phyloP scores from a whole-genome alignment of 2,797 vertebrate genomes.

The Mormyrus hasselquistii region DNA sequence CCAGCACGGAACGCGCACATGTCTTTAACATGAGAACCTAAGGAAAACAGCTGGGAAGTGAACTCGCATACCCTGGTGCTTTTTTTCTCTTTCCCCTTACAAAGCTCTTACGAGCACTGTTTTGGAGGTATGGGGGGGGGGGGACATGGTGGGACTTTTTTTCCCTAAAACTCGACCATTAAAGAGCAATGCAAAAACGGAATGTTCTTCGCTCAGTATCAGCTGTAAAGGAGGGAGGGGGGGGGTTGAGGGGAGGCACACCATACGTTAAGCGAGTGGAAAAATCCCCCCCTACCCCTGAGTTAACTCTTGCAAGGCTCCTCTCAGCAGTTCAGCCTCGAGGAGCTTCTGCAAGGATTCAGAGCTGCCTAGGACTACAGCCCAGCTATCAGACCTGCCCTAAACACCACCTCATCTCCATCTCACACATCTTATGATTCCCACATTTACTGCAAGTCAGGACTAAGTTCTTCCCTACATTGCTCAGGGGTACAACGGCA shows the following conservation, averaged over 20 bases:
- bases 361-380: background rate
- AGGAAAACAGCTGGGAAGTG: background rate
- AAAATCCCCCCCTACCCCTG: constrained; percentile 26
- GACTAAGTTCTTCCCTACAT: background rate
- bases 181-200: constrained; percentile 62
- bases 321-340: background rate
- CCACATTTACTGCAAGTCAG: background rate
- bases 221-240: constrained; percentile 60
- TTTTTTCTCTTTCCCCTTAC: constrained; percentile 45
- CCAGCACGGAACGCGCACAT: constrained; percentile 31
- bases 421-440: background rate
- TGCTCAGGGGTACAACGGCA: background rate
- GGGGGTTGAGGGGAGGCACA: constrained; percentile 42
- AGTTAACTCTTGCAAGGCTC: constrained; percentile 27
- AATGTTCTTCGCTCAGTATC: constrained; percentile 68
- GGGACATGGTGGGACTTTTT: constrained; percentile 53
- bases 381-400: background rate
- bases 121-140: constrained; percentile 32
- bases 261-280: constrained; percentile 52
- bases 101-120: constrained; percentile 42
- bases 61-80: constrained; percentile 57
- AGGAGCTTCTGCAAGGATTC: background rate
- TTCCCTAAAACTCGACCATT: constrained; percentile 62
- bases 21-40: constrained; percentile 32
- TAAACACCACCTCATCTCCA: too few relatives aligned